Conservation (phyloP, 2,113 vertebrate species). For the Macquaria australasica region DNA sequence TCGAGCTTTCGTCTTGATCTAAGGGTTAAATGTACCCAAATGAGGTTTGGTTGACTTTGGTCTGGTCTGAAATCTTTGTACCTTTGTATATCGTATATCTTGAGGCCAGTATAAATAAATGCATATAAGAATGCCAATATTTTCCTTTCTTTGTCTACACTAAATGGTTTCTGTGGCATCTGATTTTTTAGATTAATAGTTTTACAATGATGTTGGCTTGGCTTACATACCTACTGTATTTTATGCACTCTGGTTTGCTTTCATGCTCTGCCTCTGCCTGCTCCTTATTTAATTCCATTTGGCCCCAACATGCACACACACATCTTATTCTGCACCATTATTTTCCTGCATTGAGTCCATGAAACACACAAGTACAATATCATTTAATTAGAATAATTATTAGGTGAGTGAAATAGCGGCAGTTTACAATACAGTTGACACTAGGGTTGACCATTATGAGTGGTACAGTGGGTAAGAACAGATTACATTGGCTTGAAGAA, state of each 20-base stretch:
- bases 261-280: constrained; percentile 22
- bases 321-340: background rate
- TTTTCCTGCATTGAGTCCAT: background rate
- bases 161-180: constrained; percentile 16
- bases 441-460: background rate
- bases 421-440: background rate
- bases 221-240: constrained; percentile 38
- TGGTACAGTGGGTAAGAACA: background rate
- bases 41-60: constrained; percentile 4
- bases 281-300: constrained; percentile 44
- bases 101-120: background rate
- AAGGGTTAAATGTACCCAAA: constrained; percentile 14
- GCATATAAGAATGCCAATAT: background rate
- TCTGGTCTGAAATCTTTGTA: constrained; percentile 8
- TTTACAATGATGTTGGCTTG: constrained; percentile 28
- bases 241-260: constrained; percentile 28
- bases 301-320: background rate
- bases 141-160: background rate
- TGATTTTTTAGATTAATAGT: constrained; percentile 1
- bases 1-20: constrained; percentile 3
- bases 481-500: background rate
- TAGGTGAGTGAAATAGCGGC: background rate
- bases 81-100: background rate
- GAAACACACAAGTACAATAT: background rate
- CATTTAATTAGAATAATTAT: background rate